Conservation (phyloP, 2,113 vertebrate species). For the Osmerus eperlanus region DNA sequence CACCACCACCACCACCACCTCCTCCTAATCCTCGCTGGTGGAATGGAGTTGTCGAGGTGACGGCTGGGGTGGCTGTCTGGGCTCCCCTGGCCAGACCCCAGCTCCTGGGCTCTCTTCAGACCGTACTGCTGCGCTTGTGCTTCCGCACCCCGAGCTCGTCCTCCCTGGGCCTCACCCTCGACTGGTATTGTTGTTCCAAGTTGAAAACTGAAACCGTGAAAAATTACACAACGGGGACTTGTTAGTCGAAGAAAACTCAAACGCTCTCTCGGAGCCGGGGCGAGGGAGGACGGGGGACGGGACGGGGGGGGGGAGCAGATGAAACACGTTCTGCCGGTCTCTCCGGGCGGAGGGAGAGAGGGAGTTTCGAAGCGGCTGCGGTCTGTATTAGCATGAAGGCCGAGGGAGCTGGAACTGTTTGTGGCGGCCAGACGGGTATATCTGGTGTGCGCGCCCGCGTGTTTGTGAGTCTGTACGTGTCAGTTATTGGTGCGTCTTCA, state of each 20-base stretch:
- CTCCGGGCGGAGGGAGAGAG: neutral
- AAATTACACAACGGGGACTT: constrained; percentile 58
- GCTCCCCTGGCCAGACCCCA: too few species aligned
- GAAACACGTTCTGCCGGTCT: constrained; percentile 36
- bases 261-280: neutral
- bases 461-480: constrained; percentile 5
- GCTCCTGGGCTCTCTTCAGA: too few species aligned
- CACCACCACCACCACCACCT: too few species aligned
- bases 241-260: constrained; percentile 55
- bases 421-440: neutral
- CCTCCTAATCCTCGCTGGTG: too few species aligned
- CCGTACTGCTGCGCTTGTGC: too few species aligned
- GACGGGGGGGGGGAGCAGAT: constrained; percentile 14
- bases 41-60: too few species aligned
- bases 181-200: constrained; percentile 43
- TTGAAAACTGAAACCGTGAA: constrained; percentile 25
- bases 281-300: constrained; percentile 25
- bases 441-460: constrained; percentile 22
- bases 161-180: constrained; percentile 12
- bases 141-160: neutral
- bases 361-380: constrained; percentile 6
- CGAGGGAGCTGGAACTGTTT: neutral
- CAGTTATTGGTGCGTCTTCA: constrained; percentile 39
- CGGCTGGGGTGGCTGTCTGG: too few species aligned
- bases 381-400: constrained; percentile 21